A percentile compares a stretch with the other conserved stretches of the same genome.
Evolutionary conservation across 2,888 invertebrate genomes (phyloP).

Genomic region (Trichacis sp.): DNA sequence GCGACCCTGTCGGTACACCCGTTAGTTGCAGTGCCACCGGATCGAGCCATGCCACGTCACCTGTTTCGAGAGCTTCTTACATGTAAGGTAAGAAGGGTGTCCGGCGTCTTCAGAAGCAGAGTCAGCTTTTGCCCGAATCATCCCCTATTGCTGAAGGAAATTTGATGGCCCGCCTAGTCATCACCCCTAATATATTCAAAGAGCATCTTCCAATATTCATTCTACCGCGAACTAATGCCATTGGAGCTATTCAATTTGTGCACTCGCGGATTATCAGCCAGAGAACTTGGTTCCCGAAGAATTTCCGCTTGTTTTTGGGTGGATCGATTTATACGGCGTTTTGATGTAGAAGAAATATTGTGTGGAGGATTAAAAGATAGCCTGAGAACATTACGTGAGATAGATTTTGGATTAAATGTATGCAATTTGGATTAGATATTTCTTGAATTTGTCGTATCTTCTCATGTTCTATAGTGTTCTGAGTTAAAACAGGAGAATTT

Average conservation of each 20-base stretch:
- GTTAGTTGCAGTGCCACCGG: constrained; percentile 36
- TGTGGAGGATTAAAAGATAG: no score
- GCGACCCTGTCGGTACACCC: constrained; percentile 25
- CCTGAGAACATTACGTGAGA: no score
- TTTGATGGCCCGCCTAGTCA: background rate
- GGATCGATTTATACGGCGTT: no score
- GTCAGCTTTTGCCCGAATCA: constrained; percentile 9
- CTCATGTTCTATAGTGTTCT: no score
- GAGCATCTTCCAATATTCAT: constrained; percentile 32
- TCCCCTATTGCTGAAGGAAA: constrained; percentile 17
- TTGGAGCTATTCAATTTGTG: background rate
- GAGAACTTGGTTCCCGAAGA: background rate
- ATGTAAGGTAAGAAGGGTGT: background rate
- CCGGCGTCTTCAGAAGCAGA: constrained; percentile 1
- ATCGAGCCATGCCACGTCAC: constrained; percentile 42
- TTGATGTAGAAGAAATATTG: no score
- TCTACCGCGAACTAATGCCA: constrained; percentile 19
- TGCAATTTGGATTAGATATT: no score
- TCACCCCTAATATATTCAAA: constrained; percentile 39
- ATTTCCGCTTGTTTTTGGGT: background rate
- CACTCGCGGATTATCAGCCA: background rate
- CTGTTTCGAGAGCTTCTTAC: constrained; percentile 39
- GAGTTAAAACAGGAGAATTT: no score
- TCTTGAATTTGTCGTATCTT: no score
- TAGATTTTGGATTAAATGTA: no score